phyloP scores from a whole-genome alignment of 2,113 vertebrate species.

The Syrmaticus mikado region DNA sequence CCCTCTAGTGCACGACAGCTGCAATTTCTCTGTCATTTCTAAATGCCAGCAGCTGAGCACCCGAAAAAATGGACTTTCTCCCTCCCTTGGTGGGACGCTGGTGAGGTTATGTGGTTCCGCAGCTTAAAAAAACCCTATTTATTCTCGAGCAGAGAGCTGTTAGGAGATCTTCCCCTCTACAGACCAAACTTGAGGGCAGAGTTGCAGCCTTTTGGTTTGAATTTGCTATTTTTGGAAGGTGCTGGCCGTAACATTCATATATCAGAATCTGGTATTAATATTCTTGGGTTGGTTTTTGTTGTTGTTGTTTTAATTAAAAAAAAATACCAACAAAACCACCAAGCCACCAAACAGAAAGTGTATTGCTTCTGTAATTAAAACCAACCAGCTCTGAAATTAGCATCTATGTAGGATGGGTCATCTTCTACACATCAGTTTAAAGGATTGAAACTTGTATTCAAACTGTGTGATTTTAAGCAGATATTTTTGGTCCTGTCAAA shows the following conservation, averaged over 20 bases:
- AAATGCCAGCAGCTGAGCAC: too few species aligned
- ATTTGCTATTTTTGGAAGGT: not conserved
- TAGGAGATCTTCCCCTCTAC: not conserved
- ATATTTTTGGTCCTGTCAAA: slow-evolving; percentile 17
- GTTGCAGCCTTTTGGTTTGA: not conserved
- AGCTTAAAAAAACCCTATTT: not conserved
- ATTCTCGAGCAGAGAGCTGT: not conserved
- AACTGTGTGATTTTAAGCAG: not conserved
- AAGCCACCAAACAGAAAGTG: not conserved
- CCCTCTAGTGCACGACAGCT: not conserved
- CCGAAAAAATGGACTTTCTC: not conserved
- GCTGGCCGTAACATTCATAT: not conserved
- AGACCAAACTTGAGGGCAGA: not conserved
- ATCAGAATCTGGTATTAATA: not conserved
- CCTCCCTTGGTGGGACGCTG: not conserved
- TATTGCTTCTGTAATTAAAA: slow-evolving; percentile 20
- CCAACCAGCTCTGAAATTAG: slow-evolving; percentile 28
- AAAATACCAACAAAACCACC: not conserved
- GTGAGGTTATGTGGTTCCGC: not conserved
- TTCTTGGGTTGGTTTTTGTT: not conserved
- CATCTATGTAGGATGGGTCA: slow-evolving; percentile 7
- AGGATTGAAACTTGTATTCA: slow-evolving; percentile 8
- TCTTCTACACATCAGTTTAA: not conserved
- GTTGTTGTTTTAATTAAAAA: not conserved
- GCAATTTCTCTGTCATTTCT: not conserved